phyloP scores from a whole-genome alignment of 1,140 invertebrate species.

The Halyomorpha halys region DNA sequence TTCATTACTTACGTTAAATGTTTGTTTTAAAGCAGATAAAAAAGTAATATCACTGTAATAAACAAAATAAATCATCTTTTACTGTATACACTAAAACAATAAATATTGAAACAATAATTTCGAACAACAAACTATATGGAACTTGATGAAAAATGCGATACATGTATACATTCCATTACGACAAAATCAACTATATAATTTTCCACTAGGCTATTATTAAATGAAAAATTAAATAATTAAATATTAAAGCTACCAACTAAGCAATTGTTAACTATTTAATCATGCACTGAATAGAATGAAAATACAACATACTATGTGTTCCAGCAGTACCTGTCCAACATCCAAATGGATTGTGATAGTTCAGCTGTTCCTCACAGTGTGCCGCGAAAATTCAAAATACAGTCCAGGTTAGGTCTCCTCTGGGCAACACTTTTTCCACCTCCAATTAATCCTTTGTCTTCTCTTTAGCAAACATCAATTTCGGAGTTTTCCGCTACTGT shows the following conservation, averaged over 20 bases:
- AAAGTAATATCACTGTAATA: background rate
- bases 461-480: too few species aligned
- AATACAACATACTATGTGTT: background rate
- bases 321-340: background rate
- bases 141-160: background rate
- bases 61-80: slow-evolving; percentile 15
- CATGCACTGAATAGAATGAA: background rate
- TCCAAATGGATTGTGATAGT: background rate
- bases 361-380: slow-evolving; percentile 3
- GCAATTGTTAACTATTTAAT: slow-evolving; percentile 8
- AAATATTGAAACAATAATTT: slow-evolving; percentile 11
- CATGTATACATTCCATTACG: background rate
- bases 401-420: too few species aligned
- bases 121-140: background rate
- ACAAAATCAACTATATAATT: slow-evolving; percentile 6
- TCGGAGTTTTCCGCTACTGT: too few species aligned
- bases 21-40: slow-evolving; percentile 6
- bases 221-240: slow-evolving; percentile 6
- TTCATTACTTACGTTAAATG: slow-evolving; percentile 5
- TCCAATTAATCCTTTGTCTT: too few species aligned
- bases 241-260: background rate
- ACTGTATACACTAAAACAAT: background rate
- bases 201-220: background rate
- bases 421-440: too few species aligned
- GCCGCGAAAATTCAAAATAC: slow-evolving; percentile 7